Base-by-base conservation (phyloP, 2,797 vertebrate species). In the Chelon labrosus region DNA sequence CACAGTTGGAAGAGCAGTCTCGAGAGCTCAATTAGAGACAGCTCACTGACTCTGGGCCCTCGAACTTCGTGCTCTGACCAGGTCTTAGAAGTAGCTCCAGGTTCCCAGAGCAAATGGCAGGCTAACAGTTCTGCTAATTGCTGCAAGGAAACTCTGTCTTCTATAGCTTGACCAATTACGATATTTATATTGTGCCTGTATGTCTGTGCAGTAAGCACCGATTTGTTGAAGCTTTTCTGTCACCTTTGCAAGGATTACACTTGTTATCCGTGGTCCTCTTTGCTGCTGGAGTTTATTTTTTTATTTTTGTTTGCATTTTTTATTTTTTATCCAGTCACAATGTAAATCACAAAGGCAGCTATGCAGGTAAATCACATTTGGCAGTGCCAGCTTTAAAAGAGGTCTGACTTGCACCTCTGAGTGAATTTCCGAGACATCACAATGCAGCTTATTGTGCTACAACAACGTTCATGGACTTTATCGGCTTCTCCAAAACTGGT, bases 81-180 rank as follows among this genome's bases (percentile, higher is more conserved):
- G 61, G 69, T 70, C 68, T 62, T 92, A 52, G 87, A 89, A 0
- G 85, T 91, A 0, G 72, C 87, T 38, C 87, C 87, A 1, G 89
- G 91, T 41, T 91, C 90, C n/a, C 55, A 72, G 52, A 61, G 58
- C n/a, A 77, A 60, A 17, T 72, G 70, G 74, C 72, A 76, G 61
- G 39, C 63, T 0, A 77, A 74, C 10, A 67, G 44, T 19, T 85
- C 89, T 4, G 17, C 56, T 7, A 88, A 57, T 2, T 80, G 65
- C 65, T 83, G 64, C 57, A 83, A 74, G 20, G 83, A 88, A 63
- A 80, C 60, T 25, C 44, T 77, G 46, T 58, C 79, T 11, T 93
- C 90, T 5, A 62, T 76, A 19, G 87, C 71, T 46, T 91, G 87
- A 91, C 69, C 79, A 65, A 49, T 70, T 51, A n/a, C 10, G 6